Conservation (phyloP, 2,113 vertebrate genomes). For the Perca fluviatilis region DNA sequence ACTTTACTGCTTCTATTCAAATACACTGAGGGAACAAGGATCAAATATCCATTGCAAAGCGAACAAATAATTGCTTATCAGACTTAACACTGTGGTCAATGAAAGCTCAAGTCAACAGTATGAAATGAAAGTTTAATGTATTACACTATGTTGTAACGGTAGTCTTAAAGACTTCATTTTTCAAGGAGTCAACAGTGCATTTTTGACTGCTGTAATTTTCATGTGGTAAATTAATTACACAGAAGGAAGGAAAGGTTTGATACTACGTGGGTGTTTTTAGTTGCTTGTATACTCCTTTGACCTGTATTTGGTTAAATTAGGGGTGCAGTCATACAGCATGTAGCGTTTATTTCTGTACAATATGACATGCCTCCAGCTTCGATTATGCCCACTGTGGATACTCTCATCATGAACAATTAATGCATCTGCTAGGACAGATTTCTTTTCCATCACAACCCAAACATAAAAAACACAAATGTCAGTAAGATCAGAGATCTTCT, state of each 20-base stretch:
- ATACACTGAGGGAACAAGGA: neutral
- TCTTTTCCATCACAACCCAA: slow-evolving; percentile 1
- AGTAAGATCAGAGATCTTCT: slow-evolving; percentile 17
- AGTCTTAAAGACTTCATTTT: neutral
- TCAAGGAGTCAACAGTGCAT: neutral
- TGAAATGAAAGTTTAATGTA: slow-evolving; percentile 19
- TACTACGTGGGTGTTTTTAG: neutral
- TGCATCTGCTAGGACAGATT: neutral
- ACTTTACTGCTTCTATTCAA: neutral
- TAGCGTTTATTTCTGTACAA: slow-evolving; percentile 2
- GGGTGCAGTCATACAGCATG: neutral
- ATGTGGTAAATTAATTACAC: neutral
- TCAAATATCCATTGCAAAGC: neutral
- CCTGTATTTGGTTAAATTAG: neutral
- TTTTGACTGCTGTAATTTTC: neutral
- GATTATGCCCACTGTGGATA: neutral
- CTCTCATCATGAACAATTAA: neutral
- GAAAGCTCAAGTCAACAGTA: neutral
- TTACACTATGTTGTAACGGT: neutral
- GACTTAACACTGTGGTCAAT: slow-evolving; percentile 3
- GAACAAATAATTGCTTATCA: neutral
- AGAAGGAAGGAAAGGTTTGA: neutral
- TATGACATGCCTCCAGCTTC: neutral
- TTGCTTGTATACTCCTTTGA: slow-evolving; percentile 6
- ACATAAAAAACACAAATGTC: slow-evolving; percentile 14